phyloP scores from a whole-genome alignment of 2,888 invertebrate genomes.

The Frankliniella intonsa region DNA sequence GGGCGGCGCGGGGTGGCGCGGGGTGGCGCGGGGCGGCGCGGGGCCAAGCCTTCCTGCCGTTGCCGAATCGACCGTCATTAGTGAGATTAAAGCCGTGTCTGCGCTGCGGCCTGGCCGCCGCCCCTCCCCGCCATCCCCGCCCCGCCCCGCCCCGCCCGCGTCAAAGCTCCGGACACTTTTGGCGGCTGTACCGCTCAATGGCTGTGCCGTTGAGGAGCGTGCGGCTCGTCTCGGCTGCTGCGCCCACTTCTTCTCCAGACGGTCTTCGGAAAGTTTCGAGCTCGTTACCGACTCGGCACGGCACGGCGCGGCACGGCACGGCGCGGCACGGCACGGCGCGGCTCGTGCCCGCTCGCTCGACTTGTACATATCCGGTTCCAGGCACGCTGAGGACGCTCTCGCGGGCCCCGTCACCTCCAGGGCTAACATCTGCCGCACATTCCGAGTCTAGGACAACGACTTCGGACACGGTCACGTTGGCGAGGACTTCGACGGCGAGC shows the following conservation, averaged over 20 bases:
- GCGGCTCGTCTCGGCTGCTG: too few species aligned
- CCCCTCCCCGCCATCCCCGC: background rate
- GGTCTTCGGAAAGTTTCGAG: too few species aligned
- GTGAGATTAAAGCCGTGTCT: background rate
- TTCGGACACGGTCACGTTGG: too few species aligned
- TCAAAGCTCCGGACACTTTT: background rate
- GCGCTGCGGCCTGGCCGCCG: background rate
- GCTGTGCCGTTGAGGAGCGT: too few species aligned
- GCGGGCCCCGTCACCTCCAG: conserved; percentile 39
- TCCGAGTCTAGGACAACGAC: too few species aligned
- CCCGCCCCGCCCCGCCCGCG: background rate
- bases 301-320: too few species aligned
- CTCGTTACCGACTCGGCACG: too few species aligned
- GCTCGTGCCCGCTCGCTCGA: too few species aligned
- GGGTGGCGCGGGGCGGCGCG: background rate
- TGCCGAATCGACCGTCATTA: background rate
- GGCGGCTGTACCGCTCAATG: too few species aligned
- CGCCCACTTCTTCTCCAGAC: too few species aligned
- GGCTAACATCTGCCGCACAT: too few species aligned
- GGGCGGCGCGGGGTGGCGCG: background rate
- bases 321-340: too few species aligned
- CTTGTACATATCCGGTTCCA: background rate
- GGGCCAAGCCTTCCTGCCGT: background rate
- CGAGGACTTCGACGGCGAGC: conserved; percentile 36
- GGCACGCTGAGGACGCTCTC: background rate